These are phyloP conservation scores for Oreamnos americanus DNA, from an alignment of 2,113 vertebrate genomes.

Conservation along the genomic window DNA sequence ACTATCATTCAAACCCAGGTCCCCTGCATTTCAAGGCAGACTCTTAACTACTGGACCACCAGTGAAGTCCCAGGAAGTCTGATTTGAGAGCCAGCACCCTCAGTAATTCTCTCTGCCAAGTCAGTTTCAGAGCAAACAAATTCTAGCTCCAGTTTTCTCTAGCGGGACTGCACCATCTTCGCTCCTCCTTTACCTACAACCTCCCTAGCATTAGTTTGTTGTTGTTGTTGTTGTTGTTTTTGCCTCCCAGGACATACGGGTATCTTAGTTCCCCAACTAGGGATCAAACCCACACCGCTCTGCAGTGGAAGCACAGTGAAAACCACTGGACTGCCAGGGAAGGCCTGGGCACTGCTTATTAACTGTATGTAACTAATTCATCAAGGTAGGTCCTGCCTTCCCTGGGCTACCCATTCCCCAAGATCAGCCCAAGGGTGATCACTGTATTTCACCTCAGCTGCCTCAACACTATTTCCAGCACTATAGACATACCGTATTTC, in stretches of 20 bases:
- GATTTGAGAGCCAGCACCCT: neutral
- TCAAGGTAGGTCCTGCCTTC: neutral
- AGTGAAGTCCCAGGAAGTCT: neutral
- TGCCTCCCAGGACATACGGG: neutral
- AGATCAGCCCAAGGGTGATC: neutral
- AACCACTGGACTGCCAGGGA: neutral
- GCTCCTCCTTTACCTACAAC: neutral
- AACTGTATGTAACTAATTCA: neutral
- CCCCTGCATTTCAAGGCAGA: neutral
- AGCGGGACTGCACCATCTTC: neutral
- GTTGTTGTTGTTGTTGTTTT: neutral
- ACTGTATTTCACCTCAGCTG: neutral
- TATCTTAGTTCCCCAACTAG: neutral
- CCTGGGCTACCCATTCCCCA: neutral
- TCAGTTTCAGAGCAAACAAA: conserved; percentile 20
- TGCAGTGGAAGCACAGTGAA: neutral
- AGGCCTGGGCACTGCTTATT: neutral
- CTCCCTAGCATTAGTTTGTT: neutral
- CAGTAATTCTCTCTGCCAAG: neutral
- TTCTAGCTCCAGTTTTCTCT: neutral
- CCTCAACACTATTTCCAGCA: neutral
- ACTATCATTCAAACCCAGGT: neutral
- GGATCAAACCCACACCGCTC: neutral
- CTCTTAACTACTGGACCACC: neutral
- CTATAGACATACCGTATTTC: neutral